A percentile compares a stretch with the other conserved stretches of the same genome.
Conservation (phyloP, 1,140 invertebrate genomes). For the Alviniconcha marisindica region DNA sequence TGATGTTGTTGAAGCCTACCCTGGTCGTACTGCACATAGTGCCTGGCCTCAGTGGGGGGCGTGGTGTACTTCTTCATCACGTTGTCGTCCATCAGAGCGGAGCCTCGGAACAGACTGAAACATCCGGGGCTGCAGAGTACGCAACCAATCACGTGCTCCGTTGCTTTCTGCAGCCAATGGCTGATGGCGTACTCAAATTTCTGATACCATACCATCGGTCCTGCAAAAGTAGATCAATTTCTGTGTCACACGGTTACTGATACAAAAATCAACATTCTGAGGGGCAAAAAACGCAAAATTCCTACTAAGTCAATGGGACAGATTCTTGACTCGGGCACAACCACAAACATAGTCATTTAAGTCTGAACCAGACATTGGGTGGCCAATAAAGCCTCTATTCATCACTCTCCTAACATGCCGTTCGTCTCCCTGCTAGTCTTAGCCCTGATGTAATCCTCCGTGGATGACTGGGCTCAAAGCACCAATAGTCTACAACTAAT, state of each 20-base stretch:
- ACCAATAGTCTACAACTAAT: no score
- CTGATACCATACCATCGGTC: slow-evolving; percentile 71
- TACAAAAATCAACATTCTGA: no score
- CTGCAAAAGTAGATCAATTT: slow-evolving; percentile 36
- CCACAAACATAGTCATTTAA: neutral
- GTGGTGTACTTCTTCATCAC: slow-evolving; percentile 74
- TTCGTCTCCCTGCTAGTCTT: no score
- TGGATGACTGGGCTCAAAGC: no score
- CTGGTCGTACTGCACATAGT: slow-evolving; percentile 82
- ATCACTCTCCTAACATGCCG: no score
- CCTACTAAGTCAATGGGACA: no score
- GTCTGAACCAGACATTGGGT: neutral
- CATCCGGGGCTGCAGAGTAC: slow-evolving; percentile 70
- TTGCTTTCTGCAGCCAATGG: slow-evolving; percentile 69
- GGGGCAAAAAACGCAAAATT: no score
- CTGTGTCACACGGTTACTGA: neutral
- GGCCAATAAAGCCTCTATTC: no score
- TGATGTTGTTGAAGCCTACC: no score
- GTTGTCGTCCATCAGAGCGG: slow-evolving; percentile 68
- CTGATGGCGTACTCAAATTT: slow-evolving; percentile 70
- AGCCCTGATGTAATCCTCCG: no score
- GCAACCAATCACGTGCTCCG: slow-evolving; percentile 68
- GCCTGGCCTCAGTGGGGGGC: slow-evolving; percentile 77
- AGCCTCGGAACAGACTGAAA: slow-evolving; percentile 68
- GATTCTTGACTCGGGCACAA: no score